Evolutionary conservation across 1,140 invertebrate species (phyloP).

Genomic region (Campoletis sonorensis): DNA sequence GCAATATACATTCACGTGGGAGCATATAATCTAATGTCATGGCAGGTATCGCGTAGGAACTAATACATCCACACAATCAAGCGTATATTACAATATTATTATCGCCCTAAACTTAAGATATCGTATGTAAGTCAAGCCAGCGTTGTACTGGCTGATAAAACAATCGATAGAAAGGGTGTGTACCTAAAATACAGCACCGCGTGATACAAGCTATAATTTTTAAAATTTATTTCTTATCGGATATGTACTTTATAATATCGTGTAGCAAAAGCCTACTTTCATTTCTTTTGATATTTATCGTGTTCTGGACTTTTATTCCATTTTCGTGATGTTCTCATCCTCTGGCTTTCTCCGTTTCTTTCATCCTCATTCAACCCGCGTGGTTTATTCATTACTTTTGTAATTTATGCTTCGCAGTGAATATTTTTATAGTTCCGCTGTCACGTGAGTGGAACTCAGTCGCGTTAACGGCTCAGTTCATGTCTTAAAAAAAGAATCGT

Average conservation of each 20-base stretch:
- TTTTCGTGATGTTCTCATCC: not conserved
- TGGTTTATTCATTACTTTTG: slow-evolving; percentile 22
- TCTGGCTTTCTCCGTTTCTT: not conserved
- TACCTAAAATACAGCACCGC: not conserved
- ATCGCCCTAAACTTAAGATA: not conserved
- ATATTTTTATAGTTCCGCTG: slow-evolving; percentile 17
- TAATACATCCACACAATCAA: not conserved
- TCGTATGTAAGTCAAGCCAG: not conserved
- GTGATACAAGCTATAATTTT: not conserved
- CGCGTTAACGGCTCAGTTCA: not conserved
- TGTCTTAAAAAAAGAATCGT: slow-evolving; percentile 12
- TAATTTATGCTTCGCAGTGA: not conserved
- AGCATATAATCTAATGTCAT: slow-evolving; percentile 27
- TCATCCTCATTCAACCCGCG: not conserved
- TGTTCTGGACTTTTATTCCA: not conserved
- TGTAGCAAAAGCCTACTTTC: not conserved
- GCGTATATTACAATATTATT: not conserved
- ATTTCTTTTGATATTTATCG: not conserved
- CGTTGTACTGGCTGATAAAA: not conserved
- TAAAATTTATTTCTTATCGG: not conserved
- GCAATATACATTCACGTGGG: not conserved
- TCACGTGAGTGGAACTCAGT: slow-evolving; percentile 8
- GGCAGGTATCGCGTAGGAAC: not conserved
- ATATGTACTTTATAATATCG: not conserved
- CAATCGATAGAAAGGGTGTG: not conserved